Evolutionary conservation across 2,888 invertebrate species (phyloP).

Genomic region (Coenonympha arcania): DNA sequence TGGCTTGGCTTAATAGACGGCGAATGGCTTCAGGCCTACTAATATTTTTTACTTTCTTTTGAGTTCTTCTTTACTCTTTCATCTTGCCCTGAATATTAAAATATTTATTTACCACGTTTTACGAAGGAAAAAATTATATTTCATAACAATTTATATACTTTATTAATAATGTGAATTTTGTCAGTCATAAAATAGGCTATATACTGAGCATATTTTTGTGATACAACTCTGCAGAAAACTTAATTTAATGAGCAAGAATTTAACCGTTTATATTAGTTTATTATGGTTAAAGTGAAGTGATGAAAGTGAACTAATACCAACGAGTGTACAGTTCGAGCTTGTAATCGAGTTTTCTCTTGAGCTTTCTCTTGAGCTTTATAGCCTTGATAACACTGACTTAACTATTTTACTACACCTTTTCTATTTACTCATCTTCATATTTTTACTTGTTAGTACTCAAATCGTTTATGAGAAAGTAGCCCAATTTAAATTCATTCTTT

Average conservation of each 20-base stretch:
- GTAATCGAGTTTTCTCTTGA: no score
- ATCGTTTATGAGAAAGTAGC: no score
- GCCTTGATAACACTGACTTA: no score
- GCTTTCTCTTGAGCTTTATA: no score
- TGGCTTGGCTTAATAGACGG: slow-evolving; percentile 27
- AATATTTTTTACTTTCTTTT: slow-evolving; percentile 25
- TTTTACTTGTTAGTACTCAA: no score
- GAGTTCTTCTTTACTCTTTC: slow-evolving; percentile 19
- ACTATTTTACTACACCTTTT: no score
- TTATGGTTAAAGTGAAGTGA: background rate
- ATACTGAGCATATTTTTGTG: background rate
- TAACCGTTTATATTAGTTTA: background rate
- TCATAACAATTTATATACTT: background rate
- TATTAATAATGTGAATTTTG: background rate
- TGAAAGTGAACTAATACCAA: no score
- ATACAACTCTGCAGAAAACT: background rate
- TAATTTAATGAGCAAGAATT: background rate
- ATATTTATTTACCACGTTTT: slow-evolving; percentile 18
- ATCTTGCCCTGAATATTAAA: slow-evolving; percentile 17
- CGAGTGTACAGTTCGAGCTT: no score
- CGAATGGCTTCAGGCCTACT: slow-evolving; percentile 26
- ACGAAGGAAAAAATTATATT: slow-evolving; percentile 12
- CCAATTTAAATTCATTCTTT: no score
- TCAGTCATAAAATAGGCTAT: background rate
- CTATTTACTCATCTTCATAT: no score